Evolutionary conservation across 2,113 vertebrate species (phyloP), one percentile per base, ranked within the genome.

Genomic region (Bathybates hornii): DNA sequence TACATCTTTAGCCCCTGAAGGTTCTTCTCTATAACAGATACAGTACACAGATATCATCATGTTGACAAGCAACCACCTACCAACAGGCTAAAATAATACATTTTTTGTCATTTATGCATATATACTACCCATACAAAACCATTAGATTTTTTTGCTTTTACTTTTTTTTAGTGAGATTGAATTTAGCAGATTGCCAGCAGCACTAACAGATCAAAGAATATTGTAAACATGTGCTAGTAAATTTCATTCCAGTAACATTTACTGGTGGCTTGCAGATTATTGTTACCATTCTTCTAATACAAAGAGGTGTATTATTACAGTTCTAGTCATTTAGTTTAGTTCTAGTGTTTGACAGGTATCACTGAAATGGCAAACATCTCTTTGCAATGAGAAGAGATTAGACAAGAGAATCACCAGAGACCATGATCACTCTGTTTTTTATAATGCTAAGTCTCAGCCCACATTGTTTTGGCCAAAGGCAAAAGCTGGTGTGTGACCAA

Each of bases 401-500:
- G 17, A 52, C 7, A 1, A 34, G 11, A 68, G 61, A 41, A 24
- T 68, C 52, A 21, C 14, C 24, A 52, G n/a, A 53, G 50, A 68
- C 50, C 6, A 3, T 38, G 13, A 76, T 80, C 76, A 56, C n/a
- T 78, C 9, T 5, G 34, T 21, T 50, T 63, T 85, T 78, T 27
- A 34, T 19, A 48, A 84, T 56, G 53, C 54, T 54, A 57, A 85
- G 52, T 21, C 10, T 57, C 17, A 56, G 48, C 85, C 76, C 7
- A 19, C 48, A 41, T 61, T 85, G 79, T 89, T 91, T 86, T 81
- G 83, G 86, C 84, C 80, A 81, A 83, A 87, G 82, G 80, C 82
- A 43, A 53, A 88, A 81, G 13, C 29, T 61, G 38, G 59, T 61
- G 41, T 81, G 73, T 88, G 52, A 84, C 84, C 57, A 80, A 19